These are phyloP conservation scores for Rattus rattus DNA, from an alignment of 2,113 vertebrate genomes.

Conservation along the genomic window DNA sequence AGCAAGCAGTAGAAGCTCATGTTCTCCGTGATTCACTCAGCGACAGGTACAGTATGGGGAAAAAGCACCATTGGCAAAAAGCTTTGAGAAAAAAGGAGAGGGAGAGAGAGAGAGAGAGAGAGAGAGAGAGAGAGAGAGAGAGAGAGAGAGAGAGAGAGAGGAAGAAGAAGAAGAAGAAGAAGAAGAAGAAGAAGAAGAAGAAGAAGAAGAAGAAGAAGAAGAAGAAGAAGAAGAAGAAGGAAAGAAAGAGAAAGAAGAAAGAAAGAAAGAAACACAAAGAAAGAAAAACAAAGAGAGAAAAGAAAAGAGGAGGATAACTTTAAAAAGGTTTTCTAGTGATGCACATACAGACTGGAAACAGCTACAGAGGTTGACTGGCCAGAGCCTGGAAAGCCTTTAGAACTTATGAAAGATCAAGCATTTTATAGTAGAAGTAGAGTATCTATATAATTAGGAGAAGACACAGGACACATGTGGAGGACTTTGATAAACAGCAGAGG, in stretches of 20 bases:
- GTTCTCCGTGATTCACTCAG: background rate
- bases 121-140: background rate
- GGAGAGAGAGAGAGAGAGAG: accelerated
- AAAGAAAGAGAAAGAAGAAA: background rate
- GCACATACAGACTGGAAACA: background rate
- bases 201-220: too few relatives aligned
- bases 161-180: too few relatives aligned
- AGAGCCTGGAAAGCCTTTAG: background rate
- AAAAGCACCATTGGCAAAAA: background rate
- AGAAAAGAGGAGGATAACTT: accelerated
- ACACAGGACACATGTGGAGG: background rate
- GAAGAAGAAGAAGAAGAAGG: too few relatives aligned
- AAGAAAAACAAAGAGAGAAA: background rate
- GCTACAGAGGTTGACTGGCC: background rate
- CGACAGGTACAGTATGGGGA: background rate
- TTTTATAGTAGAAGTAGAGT: background rate
- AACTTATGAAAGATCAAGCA: background rate
- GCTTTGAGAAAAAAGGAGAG: background rate
- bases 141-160: background rate
- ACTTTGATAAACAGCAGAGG: background rate
- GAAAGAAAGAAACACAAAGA: background rate
- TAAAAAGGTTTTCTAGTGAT: background rate
- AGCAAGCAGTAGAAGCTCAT: background rate
- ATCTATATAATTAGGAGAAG: background rate
- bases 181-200: too few relatives aligned